Evolutionary conservation across 2,113 vertebrate species (phyloP).

Genomic region (Catharus minimus): DNA sequence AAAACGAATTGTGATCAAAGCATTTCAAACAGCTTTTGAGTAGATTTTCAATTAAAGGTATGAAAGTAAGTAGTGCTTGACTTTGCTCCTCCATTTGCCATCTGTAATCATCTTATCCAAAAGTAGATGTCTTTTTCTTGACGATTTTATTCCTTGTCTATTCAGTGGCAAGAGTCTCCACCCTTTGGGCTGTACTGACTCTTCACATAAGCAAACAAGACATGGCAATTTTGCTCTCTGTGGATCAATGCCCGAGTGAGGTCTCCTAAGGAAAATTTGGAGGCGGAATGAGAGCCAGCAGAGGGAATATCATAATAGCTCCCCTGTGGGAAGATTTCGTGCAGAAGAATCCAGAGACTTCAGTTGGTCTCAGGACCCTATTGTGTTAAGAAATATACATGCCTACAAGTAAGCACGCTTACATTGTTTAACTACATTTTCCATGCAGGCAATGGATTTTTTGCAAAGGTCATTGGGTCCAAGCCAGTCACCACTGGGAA

Average conservation of each 20-base stretch:
- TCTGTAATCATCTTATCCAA: not conserved
- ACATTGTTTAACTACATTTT: constrained; percentile 56
- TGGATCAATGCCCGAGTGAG: not conserved
- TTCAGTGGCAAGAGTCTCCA: not conserved
- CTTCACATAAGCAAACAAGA: not conserved
- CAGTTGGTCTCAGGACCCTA: constrained; percentile 5
- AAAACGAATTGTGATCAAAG: not conserved
- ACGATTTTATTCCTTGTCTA: not conserved
- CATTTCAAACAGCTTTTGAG: not conserved
- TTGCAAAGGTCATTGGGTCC: constrained; percentile 43
- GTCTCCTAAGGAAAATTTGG: constrained; percentile 1
- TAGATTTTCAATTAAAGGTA: not conserved
- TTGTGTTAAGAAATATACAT: constrained; percentile 53
- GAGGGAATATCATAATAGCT: constrained; percentile 43
- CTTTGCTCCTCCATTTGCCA: not conserved
- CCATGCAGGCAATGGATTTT: constrained; percentile 26
- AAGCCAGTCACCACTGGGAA: constrained; percentile 32
- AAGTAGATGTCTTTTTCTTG: not conserved
- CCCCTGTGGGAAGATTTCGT: constrained; percentile 18
- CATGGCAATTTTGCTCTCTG: not conserved
- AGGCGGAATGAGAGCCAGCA: not conserved
- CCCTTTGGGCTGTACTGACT: not conserved
- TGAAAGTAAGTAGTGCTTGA: not conserved
- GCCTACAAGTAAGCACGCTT: constrained; percentile 30
- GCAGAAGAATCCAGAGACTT: constrained; percentile 25